phyloP scores from a whole-genome alignment of 2,797 vertebrate species.

The Lemur catta region DNA sequence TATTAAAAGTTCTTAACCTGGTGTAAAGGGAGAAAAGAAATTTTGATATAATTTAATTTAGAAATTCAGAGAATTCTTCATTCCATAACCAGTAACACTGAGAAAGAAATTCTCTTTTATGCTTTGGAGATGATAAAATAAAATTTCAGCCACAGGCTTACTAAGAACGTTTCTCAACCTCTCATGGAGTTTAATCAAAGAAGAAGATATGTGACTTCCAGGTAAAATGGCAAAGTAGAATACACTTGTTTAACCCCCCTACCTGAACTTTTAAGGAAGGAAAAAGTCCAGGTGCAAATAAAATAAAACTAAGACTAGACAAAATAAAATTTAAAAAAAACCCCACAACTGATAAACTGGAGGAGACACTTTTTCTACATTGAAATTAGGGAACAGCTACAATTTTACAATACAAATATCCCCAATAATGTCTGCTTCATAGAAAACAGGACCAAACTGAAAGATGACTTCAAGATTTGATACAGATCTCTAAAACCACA shows the following conservation, averaged over 20 bases:
- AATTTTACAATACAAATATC: not conserved
- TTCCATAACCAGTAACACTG: not conserved
- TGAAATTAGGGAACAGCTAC: not conserved
- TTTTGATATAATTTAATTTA: conserved; percentile 43
- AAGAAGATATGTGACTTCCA: not conserved
- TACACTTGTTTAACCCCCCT: not conserved
- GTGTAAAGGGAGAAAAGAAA: not conserved
- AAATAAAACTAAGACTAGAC: not conserved
- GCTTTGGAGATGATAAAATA: conserved; percentile 21
- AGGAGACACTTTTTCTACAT: not conserved
- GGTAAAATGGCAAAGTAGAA: not conserved
- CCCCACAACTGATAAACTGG: not conserved
- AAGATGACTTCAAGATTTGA: not conserved
- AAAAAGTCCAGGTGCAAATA: not conserved
- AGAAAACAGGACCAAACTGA: not conserved
- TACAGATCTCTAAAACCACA: not conserved
- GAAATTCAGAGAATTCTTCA: not conserved
- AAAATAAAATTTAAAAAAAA: not conserved
- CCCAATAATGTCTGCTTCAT: not conserved
- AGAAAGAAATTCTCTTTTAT: not conserved
- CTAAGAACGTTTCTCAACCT: not conserved
- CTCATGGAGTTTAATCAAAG: not conserved
- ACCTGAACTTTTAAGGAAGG: not conserved
- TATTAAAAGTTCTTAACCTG: not conserved
- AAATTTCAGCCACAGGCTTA: conserved; percentile 25